phyloP scores from a whole-genome alignment of 2,888 invertebrate species.

The Leuctra nigra region DNA sequence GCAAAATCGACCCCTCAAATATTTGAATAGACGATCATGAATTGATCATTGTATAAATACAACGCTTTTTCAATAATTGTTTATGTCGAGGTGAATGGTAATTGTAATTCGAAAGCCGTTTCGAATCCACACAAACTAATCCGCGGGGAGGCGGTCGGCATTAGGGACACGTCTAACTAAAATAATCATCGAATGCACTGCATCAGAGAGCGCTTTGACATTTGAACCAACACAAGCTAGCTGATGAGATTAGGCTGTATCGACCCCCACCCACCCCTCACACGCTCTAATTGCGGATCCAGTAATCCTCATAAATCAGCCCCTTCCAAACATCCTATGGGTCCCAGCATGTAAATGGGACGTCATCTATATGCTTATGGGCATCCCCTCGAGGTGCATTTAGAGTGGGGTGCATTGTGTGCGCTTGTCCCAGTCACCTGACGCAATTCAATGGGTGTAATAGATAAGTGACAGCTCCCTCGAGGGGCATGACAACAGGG shows the following conservation, averaged over 20 bases:
- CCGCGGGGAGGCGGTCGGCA: not conserved
- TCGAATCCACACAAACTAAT: slow-evolving; percentile 1
- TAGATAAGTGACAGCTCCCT: slow-evolving; percentile 25
- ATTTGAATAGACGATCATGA: slow-evolving; percentile 8
- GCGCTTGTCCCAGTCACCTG: slow-evolving; percentile 12
- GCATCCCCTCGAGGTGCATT: slow-evolving; percentile 6
- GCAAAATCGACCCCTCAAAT: not conserved
- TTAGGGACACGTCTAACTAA: slow-evolving; percentile 6
- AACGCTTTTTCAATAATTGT: slow-evolving; percentile 11
- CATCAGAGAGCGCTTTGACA: slow-evolving; percentile 11
- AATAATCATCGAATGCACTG: slow-evolving; percentile 13
- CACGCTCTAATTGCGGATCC: slow-evolving; percentile 25
- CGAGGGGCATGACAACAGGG: slow-evolving; percentile 13
- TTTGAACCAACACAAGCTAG: slow-evolving; percentile 14
- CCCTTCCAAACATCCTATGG: slow-evolving; percentile 14
- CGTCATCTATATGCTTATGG: slow-evolving; percentile 19
- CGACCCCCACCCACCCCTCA: not conserved
- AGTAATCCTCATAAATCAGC: slow-evolving; percentile 26
- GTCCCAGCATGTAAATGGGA: slow-evolving; percentile 5
- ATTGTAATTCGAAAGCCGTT: slow-evolving; percentile 15
- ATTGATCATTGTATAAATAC: slow-evolving; percentile 12
- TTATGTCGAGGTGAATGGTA: slow-evolving; percentile 8
- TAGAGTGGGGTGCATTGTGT: not conserved
- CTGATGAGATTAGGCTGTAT: slow-evolving; percentile 15
- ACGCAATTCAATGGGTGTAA: slow-evolving; percentile 17